Conservation (phyloP, 1,140 invertebrate species). For the Lordiphosa mommai region DNA sequence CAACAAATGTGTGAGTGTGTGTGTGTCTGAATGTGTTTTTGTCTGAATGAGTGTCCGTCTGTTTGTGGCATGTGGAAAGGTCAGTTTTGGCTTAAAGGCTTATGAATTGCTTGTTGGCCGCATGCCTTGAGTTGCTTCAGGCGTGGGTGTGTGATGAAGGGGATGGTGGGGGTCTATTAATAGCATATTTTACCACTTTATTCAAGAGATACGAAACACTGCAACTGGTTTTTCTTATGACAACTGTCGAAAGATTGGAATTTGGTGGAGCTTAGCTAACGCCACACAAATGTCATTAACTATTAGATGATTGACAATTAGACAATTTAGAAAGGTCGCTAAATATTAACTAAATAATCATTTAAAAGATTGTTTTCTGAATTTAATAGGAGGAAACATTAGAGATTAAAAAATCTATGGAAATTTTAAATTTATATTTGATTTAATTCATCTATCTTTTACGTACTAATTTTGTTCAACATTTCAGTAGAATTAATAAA, state of each 20-base stretch:
- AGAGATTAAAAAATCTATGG: no score
- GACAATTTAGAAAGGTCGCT: no score
- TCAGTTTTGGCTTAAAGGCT: slow-evolving; percentile 71
- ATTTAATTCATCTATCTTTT: no score
- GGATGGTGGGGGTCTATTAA: background rate
- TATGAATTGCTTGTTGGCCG: slow-evolving; percentile 34
- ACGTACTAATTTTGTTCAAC: no score
- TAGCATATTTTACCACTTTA: slow-evolving; percentile 11
- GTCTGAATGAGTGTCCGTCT: slow-evolving; percentile 5
- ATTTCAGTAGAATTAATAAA: no score
- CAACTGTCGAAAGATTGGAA: slow-evolving; percentile 47
- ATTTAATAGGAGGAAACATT: no score
- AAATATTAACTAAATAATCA: no score
- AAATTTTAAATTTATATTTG: no score
- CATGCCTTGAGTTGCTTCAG: slow-evolving; percentile 48
- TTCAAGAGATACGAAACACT: slow-evolving; percentile 22
- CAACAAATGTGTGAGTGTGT: background rate
- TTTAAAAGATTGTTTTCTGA: no score
- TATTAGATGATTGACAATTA: no score
- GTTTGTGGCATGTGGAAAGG: slow-evolving; percentile 51
- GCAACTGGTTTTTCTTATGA: slow-evolving; percentile 43
- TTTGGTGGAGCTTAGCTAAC: background rate
- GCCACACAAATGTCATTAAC: no score
- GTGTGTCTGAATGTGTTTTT: slow-evolving; percentile 6
- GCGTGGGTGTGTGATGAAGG: slow-evolving; percentile 14